These are phyloP conservation scores for Papio anubis DNA, from an alignment of 2,113 vertebrate genomes.

Conservation along the genomic window DNA sequence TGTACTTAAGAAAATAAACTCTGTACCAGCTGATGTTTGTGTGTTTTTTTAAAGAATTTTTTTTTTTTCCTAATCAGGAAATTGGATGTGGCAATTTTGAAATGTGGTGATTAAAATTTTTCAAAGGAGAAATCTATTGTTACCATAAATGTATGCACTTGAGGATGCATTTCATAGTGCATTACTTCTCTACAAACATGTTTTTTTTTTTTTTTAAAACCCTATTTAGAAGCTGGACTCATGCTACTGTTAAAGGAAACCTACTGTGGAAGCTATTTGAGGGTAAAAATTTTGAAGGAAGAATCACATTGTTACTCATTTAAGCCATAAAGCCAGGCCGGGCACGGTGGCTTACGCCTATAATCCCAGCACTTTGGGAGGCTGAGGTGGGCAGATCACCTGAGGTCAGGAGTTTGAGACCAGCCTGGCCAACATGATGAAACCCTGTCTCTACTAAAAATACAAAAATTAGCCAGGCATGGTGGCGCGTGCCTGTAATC, in stretches of 20 bases:
- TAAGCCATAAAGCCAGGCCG: neutral
- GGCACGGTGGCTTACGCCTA: too few relatives aligned
- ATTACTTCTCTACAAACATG: rapidly evolving
- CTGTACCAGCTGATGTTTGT: neutral
- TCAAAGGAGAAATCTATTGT: neutral
- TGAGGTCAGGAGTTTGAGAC: too few relatives aligned
- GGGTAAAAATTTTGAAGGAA: neutral
- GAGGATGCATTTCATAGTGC: neutral
- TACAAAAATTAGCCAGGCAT: too few relatives aligned
- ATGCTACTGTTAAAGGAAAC: neutral
- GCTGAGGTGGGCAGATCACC: too few relatives aligned
- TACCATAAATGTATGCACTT: neutral
- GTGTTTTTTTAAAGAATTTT: neutral
- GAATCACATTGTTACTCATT: neutral
- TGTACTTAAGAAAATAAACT: neutral
- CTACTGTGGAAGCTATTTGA: neutral
- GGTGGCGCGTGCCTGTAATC: too few relatives aligned
- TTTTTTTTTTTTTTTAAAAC: neutral
- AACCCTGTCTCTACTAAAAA: too few relatives aligned
- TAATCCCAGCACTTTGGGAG: too few relatives aligned
- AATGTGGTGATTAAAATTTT: neutral
- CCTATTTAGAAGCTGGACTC: neutral
- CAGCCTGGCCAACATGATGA: too few relatives aligned
- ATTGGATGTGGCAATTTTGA: neutral
- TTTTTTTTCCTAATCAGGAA: neutral